Evolutionary conservation across 30 jellyfish, hydroid and myxozoan genomes (phyloP).

Genomic region (Turritopsis dohrnii): DNA sequence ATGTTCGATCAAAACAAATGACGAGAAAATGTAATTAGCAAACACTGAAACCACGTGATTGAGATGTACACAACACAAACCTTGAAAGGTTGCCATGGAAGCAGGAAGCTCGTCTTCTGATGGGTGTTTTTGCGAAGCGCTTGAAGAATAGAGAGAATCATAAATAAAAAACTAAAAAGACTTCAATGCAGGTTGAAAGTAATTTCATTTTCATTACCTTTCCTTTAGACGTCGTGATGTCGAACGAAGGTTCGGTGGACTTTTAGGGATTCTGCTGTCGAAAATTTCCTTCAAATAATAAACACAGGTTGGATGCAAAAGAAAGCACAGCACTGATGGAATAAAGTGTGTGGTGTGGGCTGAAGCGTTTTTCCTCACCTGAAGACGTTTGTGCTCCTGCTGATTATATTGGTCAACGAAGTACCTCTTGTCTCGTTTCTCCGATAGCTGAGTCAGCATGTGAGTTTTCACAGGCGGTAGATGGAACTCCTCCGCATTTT

Average conservation of each 20-base stretch:
- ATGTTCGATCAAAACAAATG: too few relatives aligned
- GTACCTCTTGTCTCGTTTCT: not conserved
- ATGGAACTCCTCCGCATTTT: conserved; percentile 24
- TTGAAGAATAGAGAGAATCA: not conserved
- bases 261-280: not conserved
- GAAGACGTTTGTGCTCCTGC: not conserved
- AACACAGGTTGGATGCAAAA: not conserved
- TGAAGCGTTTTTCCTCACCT: not conserved
- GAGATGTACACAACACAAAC: not conserved
- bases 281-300: not conserved
- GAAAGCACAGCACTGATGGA: not conserved
- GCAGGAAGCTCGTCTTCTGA: not conserved
- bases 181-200: not conserved
- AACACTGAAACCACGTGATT: not conserved
- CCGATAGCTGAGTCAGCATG: not conserved
- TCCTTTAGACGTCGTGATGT: not conserved
- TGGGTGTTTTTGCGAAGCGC: not conserved
- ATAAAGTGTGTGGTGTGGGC: too few relatives aligned
- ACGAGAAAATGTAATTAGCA: too few relatives aligned
- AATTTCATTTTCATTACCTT: not conserved
- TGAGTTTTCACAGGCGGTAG: conserved; percentile 26
- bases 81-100: not conserved
- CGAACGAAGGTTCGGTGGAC: not conserved
- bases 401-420: not conserved
- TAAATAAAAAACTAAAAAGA: not conserved